Conservation (phyloP, 2,113 vertebrate species). For the Eudyptes chrysolophus region DNA sequence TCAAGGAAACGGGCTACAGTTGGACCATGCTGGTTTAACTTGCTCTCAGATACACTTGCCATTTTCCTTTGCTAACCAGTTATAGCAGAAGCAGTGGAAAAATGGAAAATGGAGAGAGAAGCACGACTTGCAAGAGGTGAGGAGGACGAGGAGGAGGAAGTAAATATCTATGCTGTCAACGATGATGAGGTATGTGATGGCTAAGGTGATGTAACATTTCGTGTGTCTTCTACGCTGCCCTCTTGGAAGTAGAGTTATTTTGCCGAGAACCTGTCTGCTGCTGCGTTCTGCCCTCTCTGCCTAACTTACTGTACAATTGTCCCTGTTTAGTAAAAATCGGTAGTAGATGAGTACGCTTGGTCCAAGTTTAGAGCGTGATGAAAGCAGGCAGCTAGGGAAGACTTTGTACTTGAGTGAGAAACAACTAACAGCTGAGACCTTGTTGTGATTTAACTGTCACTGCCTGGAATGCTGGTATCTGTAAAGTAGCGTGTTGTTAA, state of each 20-base stretch:
- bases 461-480: not conserved
- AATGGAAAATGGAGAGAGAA: slow-evolving; percentile 87
- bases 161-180: slow-evolving; percentile 86
- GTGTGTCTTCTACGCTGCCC: not conserved
- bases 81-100: slow-evolving; percentile 83
- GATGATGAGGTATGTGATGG: slow-evolving; percentile 82
- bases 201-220: not conserved
- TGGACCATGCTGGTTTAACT: not conserved
- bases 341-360: not conserved
- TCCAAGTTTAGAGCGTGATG: not conserved
- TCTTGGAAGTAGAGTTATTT: not conserved
- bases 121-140: slow-evolving; percentile 77
- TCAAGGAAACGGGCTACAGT: not conserved
- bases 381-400: not conserved
- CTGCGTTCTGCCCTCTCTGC: not conserved
- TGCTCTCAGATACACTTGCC: not conserved
- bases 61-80: slow-evolving; percentile 67
- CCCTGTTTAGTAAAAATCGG: not conserved
- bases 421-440: not conserved
- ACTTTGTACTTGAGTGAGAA: not conserved
- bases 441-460: not conserved
- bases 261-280: not conserved
- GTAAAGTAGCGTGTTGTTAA: not conserved
- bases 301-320: accelerated
- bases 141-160: slow-evolving; percentile 88